A percentile compares a stretch with the other conserved stretches of the same genome.
These are phyloP conservation scores for Diploscapter pachys DNA, from an alignment of 1,140 invertebrate species.

Conservation along the genomic window DNA sequence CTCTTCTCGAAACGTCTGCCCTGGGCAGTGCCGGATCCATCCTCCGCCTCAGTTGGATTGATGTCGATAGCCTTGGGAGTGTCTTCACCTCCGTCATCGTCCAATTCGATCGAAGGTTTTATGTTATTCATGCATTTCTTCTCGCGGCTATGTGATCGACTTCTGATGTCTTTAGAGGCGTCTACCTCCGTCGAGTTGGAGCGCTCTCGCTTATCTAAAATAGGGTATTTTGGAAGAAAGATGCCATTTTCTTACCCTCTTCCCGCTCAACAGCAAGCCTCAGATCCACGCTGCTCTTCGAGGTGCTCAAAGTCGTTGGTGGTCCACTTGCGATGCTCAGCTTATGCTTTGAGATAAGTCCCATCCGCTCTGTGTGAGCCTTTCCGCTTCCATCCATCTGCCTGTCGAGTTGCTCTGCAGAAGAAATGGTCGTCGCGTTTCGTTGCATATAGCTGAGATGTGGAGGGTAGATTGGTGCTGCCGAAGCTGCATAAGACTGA, in stretches of 20 bases:
- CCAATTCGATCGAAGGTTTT: not conserved
- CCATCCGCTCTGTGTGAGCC: not conserved
- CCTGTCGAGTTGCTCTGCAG: constrained; percentile 23
- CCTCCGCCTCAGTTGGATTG: constrained; percentile 1
- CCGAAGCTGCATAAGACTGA: constrained; percentile 44
- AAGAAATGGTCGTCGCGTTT: not conserved
- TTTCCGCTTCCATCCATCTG: not conserved
- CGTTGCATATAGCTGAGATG: not conserved
- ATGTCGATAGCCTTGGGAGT: not conserved
- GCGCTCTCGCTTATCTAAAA: constrained; percentile 1
- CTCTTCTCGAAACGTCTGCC: constrained; percentile 52
- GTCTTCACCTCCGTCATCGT: not conserved
- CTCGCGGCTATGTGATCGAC: constrained; percentile 18
- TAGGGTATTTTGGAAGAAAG: not conserved
- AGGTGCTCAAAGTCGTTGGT: constrained; percentile 12
- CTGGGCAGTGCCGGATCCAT: not conserved
- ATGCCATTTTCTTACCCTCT: not conserved
- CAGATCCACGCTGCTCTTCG: constrained; percentile 24
- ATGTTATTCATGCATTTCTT: constrained; percentile 21
- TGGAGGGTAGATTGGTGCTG: constrained; percentile 16
- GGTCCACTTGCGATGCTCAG: constrained; percentile 28
- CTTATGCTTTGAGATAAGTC: constrained; percentile 19
- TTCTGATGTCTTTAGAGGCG: constrained; percentile 10
- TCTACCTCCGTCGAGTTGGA: constrained; percentile 5
- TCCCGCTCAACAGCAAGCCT: constrained; percentile 9